Percentiles rank a stretch among this genome's conserved stretches.
Conservation (phyloP, 2,113 vertebrate species). For the Falcunculus frontatus region DNA sequence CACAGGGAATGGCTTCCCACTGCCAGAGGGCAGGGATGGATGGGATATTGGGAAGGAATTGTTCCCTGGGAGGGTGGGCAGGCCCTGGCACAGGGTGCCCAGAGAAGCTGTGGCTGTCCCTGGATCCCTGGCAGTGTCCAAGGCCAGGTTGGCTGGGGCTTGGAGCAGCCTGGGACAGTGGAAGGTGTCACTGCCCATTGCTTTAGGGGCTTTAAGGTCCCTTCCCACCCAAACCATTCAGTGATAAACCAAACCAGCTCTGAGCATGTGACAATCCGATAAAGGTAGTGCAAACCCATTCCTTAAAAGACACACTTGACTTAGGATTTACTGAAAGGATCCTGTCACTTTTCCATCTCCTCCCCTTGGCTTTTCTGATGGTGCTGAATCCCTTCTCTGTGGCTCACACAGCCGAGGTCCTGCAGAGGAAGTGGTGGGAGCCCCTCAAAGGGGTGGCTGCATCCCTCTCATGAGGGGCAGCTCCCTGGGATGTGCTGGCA, state of each 20-base stretch:
- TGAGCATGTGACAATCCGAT: too few relatives aligned
- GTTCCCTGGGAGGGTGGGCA: neutral
- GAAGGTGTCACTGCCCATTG: neutral
- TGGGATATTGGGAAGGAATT: neutral
- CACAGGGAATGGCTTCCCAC: neutral
- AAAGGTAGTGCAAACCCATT: neutral
- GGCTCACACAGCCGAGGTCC: neutral
- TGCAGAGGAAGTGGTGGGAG: neutral
- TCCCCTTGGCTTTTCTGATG: neutral
- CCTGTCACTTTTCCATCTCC: neutral
- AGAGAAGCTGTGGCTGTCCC: neutral
- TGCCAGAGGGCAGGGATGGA: neutral
- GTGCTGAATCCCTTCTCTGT: neutral
- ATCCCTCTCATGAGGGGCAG: neutral
- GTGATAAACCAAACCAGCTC: neutral
- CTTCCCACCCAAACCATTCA: neutral
- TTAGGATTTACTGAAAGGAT: neutral
- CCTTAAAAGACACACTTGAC: fast-evolving
- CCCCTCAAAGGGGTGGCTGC: fast-evolving
- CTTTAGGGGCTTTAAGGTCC: fast-evolving
- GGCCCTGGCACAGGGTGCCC: neutral
- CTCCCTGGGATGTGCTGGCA: fast-evolving
- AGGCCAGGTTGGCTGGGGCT: neutral
- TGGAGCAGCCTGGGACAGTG: neutral
- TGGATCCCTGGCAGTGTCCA: neutral